Conservation (phyloP, 2,113 vertebrate genomes). For the Talpa occidentalis region DNA sequence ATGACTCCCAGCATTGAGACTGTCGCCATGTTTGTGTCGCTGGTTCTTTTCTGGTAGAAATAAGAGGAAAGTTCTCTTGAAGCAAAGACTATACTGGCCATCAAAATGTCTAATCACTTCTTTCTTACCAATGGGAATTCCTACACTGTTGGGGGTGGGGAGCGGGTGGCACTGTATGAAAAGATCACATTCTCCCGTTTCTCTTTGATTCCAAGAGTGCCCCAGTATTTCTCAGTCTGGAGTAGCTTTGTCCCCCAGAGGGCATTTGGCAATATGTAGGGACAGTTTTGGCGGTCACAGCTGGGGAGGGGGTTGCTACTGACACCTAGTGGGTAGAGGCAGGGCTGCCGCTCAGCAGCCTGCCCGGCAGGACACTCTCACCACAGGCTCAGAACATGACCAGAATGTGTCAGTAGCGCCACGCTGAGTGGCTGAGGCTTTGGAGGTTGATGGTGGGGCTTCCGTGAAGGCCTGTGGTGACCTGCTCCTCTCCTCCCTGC, state of each 20-base stretch:
- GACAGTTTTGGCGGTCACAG: background rate
- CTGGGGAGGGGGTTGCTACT: background rate
- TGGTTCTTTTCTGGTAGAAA: background rate
- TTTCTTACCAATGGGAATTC: background rate
- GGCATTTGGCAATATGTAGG: background rate
- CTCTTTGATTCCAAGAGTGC: background rate
- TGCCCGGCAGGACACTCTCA: accelerated
- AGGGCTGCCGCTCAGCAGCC: background rate
- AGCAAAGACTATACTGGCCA: background rate
- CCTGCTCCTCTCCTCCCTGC: background rate
- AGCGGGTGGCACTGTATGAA: background rate
- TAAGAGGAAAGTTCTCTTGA: background rate
- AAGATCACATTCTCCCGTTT: background rate
- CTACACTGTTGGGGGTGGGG: background rate
- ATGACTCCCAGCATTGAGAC: background rate
- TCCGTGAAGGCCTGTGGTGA: background rate
- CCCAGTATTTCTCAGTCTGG: background rate
- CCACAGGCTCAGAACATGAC: too few species aligned
- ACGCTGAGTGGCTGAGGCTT: accelerated
- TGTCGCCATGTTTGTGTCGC: too few species aligned
- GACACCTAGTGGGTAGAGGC: background rate
- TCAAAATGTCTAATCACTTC: background rate
- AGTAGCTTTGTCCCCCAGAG: background rate
- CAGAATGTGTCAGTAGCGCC: background rate
- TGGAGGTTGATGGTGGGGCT: background rate